These are phyloP conservation scores for Smittia aterrima DNA, from an alignment of 2,888 invertebrate species.

Conservation along the genomic window DNA sequence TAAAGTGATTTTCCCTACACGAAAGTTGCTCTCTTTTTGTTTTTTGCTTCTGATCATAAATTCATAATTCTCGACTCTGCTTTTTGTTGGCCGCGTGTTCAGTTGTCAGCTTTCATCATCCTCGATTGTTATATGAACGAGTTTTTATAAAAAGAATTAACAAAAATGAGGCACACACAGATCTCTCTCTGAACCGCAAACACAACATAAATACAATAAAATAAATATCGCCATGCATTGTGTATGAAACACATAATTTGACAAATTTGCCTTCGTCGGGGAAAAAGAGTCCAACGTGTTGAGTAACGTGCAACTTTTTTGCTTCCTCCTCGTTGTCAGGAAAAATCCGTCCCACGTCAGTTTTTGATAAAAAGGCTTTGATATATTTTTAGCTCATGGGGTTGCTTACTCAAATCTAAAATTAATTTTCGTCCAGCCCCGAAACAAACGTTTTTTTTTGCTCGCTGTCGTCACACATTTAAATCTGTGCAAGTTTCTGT, in stretches of 20 bases:
- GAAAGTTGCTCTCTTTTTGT: no score
- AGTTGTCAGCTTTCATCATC: neutral
- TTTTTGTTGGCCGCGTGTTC: neutral
- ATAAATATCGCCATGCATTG: neutral
- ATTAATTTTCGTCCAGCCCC: neutral
- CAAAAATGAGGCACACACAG: neutral
- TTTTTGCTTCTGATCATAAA: neutral
- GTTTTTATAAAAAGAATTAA: neutral
- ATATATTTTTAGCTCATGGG: neutral
- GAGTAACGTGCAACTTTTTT: neutral
- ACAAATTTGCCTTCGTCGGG: neutral
- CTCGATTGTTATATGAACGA: neutral
- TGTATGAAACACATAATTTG: conserved; percentile 1
- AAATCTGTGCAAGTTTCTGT: neutral
- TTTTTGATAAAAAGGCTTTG: no score
- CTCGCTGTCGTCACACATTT: neutral
- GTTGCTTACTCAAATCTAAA: neutral
- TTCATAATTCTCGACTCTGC: neutral
- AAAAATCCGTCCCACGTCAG: no score
- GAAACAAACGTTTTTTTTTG: no score
- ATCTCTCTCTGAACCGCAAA: neutral
- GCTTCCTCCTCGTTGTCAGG: neutral
- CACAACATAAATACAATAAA: neutral
- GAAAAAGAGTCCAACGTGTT: neutral
- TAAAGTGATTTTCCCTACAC: neutral